Conservation (phyloP, 2,888 invertebrate genomes). For the Caenorhabditis angaria region DNA sequence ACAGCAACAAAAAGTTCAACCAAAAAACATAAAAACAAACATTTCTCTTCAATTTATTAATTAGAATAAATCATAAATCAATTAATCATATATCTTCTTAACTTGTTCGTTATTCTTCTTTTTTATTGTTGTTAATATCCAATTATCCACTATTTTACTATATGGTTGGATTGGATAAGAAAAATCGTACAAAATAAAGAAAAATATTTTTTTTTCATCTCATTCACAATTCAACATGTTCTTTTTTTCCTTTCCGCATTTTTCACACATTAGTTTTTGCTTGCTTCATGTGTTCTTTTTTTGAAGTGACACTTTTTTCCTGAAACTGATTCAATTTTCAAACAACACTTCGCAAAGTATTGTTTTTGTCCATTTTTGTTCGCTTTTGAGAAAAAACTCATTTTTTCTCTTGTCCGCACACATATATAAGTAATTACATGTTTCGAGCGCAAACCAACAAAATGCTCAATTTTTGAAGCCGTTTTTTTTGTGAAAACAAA, state of each 20-base stretch:
- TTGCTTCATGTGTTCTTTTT: not conserved
- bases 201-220: not conserved
- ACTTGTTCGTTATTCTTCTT: no score
- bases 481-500: slow-evolving; percentile 23
- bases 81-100: not conserved
- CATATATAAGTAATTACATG: not conserved
- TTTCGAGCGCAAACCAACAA: slow-evolving; percentile 1
- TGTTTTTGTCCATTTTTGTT: no score
- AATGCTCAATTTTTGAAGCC: not conserved
- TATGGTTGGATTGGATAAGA: no score
- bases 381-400: not conserved
- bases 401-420: not conserved
- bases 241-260: not conserved
- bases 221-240: slow-evolving; percentile 2
- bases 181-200: no score
- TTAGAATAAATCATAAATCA: not conserved
- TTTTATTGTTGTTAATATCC: not conserved
- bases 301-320: no score
- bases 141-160: not conserved
- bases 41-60: not conserved
- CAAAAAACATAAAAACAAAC: not conserved
- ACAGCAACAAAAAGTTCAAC: no score
- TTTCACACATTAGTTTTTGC: slow-evolving; percentile 1
- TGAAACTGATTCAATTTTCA: not conserved
- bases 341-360: not conserved